Conservation (phyloP, 1,140 invertebrate genomes). For the Diabrotica undecimpunctata region DNA sequence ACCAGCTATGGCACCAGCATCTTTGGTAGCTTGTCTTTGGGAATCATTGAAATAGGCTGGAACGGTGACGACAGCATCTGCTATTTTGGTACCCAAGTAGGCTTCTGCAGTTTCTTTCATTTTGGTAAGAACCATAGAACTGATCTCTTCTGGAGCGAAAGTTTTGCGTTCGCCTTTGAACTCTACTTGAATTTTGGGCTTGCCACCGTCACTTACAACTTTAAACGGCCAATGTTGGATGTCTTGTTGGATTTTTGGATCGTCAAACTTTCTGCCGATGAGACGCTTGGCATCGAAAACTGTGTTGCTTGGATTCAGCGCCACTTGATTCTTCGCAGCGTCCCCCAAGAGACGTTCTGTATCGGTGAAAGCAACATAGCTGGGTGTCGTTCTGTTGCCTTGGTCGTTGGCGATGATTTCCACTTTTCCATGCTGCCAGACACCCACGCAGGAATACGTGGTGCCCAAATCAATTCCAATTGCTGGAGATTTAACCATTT, state of each 20-base stretch:
- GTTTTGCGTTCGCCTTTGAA: constrained; percentile 1
- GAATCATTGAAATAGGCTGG: constrained; percentile 61
- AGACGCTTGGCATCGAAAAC: constrained; percentile 62
- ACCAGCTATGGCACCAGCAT: constrained; percentile 61
- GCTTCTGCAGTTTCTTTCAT: constrained; percentile 83
- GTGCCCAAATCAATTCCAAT: constrained; percentile 77
- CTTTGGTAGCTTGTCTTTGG: constrained; percentile 65
- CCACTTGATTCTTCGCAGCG: constrained; percentile 57
- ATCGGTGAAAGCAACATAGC: constrained; percentile 85
- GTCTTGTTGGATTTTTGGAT: constrained; percentile 67
- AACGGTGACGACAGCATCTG: constrained; percentile 44
- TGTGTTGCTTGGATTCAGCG: constrained; percentile 84
- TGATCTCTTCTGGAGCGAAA: constrained; percentile 35
- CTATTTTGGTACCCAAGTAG: constrained; percentile 43
- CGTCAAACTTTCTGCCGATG: constrained; percentile 63
- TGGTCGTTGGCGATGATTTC: constrained; percentile 94
- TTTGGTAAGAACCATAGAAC: constrained; percentile 79
- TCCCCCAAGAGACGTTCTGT: constrained; percentile 69
- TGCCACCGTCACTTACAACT: constrained; percentile 66
- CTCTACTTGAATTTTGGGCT: constrained; percentile 26
- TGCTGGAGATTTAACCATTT: constrained; percentile 48
- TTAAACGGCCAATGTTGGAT: constrained; percentile 78
- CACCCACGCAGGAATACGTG: constrained; percentile 78
- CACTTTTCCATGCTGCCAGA: constrained; percentile 82
- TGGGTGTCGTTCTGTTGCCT: constrained; percentile 87